A percentile compares a stretch with the other conserved stretches of the same genome.
Conservation (phyloP, 2,113 vertebrate genomes). For the Pygoscelis adeliae region DNA sequence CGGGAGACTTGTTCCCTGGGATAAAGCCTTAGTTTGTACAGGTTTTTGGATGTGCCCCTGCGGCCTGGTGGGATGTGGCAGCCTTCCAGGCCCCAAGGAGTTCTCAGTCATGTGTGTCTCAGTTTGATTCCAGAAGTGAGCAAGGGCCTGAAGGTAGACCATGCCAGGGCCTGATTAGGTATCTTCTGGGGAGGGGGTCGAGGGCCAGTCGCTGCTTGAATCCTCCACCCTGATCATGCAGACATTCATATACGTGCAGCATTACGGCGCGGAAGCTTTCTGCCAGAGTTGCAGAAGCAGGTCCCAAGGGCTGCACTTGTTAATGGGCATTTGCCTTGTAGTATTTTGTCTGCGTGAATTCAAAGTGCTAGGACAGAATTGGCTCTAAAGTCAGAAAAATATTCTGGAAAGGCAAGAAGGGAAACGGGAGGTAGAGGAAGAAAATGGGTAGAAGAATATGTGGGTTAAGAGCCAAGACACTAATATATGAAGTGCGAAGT, state of each 20-base stretch:
- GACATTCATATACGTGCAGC: neutral
- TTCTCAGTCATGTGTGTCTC: neutral
- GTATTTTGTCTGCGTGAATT: fast-evolving
- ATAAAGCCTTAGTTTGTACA: neutral
- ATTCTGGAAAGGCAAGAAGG: neutral
- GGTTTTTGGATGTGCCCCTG: neutral
- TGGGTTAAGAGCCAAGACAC: neutral
- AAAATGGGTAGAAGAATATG: neutral
- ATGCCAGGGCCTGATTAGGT: neutral
- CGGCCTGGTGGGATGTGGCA: neutral
- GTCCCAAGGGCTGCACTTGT: neutral
- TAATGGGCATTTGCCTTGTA: neutral
- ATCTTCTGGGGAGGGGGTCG: neutral
- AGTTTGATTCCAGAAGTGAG: neutral
- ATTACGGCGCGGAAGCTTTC: neutral
- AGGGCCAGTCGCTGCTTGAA: neutral
- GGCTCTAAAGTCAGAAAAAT: neutral
- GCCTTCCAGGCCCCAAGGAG: neutral
- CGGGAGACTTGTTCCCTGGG: neutral
- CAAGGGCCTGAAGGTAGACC: neutral
- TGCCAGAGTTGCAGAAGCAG: neutral
- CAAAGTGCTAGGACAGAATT: neutral
- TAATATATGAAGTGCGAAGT: neutral
- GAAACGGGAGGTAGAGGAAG: neutral
- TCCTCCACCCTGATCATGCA: neutral